These are phyloP conservation scores for Atta texana DNA, from an alignment of 1,140 invertebrate genomes.

Conservation along the genomic window DNA sequence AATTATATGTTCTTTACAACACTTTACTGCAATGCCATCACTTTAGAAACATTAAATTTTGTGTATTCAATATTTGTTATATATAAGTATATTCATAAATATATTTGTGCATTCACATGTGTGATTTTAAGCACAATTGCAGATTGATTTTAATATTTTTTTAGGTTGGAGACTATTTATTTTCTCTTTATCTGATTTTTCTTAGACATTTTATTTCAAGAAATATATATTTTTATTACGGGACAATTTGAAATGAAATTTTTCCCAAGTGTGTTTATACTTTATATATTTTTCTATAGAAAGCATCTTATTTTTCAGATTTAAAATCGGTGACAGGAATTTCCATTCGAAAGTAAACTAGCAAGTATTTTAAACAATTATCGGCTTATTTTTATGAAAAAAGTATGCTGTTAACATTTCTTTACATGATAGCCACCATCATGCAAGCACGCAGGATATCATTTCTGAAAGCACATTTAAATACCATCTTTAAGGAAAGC, in stretches of 20 bases:
- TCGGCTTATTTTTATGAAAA: conserved; percentile 17
- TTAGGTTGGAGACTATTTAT: background rate
- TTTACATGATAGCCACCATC: conserved; percentile 90
- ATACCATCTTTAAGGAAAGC: conserved; percentile 72
- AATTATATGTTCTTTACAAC: background rate
- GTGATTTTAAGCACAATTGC: background rate
- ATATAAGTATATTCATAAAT: too few species aligned
- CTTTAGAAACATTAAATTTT: background rate
- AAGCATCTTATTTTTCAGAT: conserved; percentile 42
- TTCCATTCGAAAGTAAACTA: background rate
- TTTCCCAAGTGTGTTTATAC: background rate
- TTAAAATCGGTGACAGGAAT: background rate
- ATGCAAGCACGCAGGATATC: conserved; percentile 89
- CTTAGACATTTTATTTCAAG: background rate
- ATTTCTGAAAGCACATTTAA: conserved; percentile 84
- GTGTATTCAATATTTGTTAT: background rate
- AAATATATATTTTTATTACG: background rate
- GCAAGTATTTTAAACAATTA: conserved; percentile 23
- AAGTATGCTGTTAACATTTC: conserved; percentile 88
- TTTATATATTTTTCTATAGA: background rate
- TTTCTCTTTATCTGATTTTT: background rate
- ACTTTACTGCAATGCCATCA: background rate
- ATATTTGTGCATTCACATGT: background rate
- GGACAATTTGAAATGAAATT: background rate
- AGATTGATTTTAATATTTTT: background rate